A percentile compares a stretch with the other conserved stretches of the same genome.
Conservation (phyloP, 2,113 vertebrate genomes). For the Neofelis nebulosa region DNA sequence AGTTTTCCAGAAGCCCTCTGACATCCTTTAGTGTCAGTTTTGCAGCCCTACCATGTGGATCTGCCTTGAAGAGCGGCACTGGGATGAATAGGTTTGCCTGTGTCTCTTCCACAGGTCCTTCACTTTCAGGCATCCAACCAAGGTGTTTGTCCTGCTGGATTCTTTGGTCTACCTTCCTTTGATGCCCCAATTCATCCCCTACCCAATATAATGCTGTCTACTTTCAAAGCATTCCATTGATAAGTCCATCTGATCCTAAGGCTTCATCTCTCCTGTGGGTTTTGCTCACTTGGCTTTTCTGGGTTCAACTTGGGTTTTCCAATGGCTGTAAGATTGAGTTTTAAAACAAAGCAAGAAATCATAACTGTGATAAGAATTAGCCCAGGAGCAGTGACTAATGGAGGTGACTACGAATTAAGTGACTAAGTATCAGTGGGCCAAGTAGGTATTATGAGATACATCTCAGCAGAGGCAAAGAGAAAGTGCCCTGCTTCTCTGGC, state of each 20-base stretch:
- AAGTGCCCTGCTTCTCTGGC: background rate
- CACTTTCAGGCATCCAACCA: background rate
- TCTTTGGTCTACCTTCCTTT: background rate
- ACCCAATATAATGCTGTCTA: background rate
- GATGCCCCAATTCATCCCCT: background rate
- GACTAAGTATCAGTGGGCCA: slow-evolving; percentile 57
- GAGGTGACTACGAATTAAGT: slow-evolving; percentile 11
- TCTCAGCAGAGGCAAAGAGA: background rate
- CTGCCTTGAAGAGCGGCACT: background rate
- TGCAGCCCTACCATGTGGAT: background rate
- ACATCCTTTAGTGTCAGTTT: background rate
- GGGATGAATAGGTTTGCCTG: background rate
- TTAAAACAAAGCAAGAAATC: slow-evolving; percentile 57
- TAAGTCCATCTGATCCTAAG: background rate
- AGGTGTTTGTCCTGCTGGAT: background rate
- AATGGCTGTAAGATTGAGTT: background rate
- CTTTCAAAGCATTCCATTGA: background rate
- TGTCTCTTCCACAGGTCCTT: background rate
- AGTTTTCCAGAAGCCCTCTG: background rate
- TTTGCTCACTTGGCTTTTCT: background rate
- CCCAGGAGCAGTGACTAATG: slow-evolving; percentile 46
- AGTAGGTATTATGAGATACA: slow-evolving; percentile 25
- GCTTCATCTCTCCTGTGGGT: background rate
- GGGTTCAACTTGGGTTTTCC: background rate
- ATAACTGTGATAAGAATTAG: background rate